phyloP scores from a whole-genome alignment of 2,113 vertebrate species.

The Sclerurus mexicanus region DNA sequence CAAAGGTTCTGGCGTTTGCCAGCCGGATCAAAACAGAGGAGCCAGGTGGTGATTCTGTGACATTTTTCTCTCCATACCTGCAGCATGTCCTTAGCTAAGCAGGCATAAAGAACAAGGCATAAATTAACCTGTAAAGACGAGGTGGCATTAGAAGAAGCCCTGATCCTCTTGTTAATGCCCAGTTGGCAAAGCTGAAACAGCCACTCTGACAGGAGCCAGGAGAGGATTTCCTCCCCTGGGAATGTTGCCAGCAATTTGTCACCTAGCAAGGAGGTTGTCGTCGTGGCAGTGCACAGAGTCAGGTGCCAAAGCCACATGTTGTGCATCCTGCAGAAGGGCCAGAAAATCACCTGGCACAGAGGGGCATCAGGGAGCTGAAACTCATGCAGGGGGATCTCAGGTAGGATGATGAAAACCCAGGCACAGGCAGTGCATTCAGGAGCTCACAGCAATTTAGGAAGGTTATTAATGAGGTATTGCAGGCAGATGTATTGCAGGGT shows the following conservation, averaged over 20 bases:
- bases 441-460: not conserved
- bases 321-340: not conserved
- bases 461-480: not conserved
- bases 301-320: not conserved
- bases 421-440: not conserved
- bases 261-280: not conserved
- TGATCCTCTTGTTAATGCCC: not conserved
- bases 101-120: conserved; percentile 39
- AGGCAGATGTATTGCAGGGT: not conserved
- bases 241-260: not conserved
- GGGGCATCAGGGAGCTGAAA: not conserved
- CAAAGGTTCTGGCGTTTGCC: conserved; percentile 26
- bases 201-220: not conserved
- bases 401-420: not conserved
- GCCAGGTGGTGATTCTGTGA: not conserved
- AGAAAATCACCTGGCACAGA: not conserved
- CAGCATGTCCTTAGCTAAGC: conserved; percentile 26
- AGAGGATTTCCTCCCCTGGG: conserved; percentile 7
- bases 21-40: not conserved
- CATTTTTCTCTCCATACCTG: conserved; percentile 3
- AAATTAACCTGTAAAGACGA: conserved; percentile 4
- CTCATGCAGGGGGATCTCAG: not conserved
- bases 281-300: not conserved
- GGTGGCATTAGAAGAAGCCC: not conserved
- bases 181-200: not conserved